Percentiles rank a stretch among this genome's conserved stretches.
Conservation (phyloP, 2,113 vertebrate genomes). For the Hassar affinis region DNA sequence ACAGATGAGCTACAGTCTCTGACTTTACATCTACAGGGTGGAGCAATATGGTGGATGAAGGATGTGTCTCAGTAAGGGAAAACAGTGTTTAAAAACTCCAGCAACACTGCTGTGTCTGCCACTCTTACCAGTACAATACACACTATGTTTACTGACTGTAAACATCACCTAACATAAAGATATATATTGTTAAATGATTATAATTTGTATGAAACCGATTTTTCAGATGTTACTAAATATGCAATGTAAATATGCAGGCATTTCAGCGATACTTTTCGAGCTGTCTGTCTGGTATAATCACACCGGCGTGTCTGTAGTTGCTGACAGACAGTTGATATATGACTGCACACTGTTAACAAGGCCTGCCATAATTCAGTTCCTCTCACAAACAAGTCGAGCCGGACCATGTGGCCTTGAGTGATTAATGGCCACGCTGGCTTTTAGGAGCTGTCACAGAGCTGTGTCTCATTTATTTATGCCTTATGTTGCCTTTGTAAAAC, state of each 20-base stretch:
- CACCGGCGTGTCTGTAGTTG: conserved; percentile 8
- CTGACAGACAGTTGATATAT: conserved; percentile 26
- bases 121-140: no score
- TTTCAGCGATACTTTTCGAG: conserved; percentile 17
- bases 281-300: conserved; percentile 27
- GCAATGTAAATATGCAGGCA: background rate
- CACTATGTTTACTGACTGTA: no score
- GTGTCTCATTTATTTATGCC: conserved; percentile 43
- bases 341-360: conserved; percentile 9
- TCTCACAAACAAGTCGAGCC: conserved; percentile 8
- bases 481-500: conserved; percentile 34
- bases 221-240: background rate
- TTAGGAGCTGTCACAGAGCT: conserved; percentile 37
- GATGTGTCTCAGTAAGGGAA: no score
- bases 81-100: no score
- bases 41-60: no score
- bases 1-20: no score
- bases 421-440: conserved; percentile 32
- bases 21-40: no score
- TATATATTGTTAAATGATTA: background rate
- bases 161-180: conserved; percentile 20
- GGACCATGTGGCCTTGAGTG: conserved; percentile 16
- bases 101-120: no score
- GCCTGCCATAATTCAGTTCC: conserved; percentile 25
- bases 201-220: no score